phyloP scores from a whole-genome alignment of 2,113 vertebrate species.

The Macroglossus sobrinus region DNA sequence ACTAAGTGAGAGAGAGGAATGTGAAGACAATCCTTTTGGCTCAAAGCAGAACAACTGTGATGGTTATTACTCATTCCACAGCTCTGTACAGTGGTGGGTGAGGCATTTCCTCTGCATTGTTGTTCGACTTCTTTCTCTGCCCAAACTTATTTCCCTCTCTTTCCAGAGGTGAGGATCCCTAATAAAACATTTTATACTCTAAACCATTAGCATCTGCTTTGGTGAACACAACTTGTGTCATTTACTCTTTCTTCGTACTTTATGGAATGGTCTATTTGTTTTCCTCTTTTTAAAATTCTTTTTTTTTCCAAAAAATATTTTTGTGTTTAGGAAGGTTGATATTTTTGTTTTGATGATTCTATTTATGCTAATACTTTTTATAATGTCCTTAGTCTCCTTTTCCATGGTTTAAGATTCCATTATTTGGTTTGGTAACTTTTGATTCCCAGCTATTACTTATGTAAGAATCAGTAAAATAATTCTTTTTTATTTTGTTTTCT shows the following conservation, averaged over 20 bases:
- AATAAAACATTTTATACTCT: neutral
- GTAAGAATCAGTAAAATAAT: neutral
- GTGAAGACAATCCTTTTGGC: neutral
- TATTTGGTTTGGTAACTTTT: neutral
- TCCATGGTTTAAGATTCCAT: too few relatives aligned
- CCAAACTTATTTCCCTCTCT: neutral
- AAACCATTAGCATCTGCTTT: neutral
- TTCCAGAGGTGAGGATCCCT: neutral
- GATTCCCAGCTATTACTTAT: neutral
- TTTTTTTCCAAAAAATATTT: neutral
- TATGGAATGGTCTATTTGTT: neutral
- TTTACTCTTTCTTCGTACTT: neutral
- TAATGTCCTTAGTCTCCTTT: neutral
- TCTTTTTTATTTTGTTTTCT: neutral
- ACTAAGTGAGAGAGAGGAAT: neutral
- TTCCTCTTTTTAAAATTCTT: neutral
- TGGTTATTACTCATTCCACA: neutral
- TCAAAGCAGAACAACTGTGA: neutral
- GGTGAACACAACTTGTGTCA: neutral
- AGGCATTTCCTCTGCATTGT: neutral
- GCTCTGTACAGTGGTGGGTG: neutral
- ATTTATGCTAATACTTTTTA: neutral
- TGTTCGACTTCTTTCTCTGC: neutral
- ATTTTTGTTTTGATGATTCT: neutral
- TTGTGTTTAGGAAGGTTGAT: neutral